phyloP scores from a whole-genome alignment of 1,140 invertebrate genomes.

The Steinernema feltiae region DNA sequence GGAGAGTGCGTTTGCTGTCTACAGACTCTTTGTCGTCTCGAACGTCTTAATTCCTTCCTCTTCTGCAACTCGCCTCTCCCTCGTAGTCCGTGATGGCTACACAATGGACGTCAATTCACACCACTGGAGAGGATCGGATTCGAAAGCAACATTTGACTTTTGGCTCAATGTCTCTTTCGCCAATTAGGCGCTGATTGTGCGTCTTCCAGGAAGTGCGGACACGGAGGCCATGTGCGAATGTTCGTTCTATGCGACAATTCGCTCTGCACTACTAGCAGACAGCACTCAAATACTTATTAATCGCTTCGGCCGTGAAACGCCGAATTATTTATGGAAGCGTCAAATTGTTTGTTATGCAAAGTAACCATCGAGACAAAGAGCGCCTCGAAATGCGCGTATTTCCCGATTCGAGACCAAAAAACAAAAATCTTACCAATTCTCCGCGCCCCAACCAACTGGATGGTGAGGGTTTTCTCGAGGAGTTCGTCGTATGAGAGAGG shows the following conservation, averaged over 20 bases:
- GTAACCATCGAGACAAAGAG: not conserved
- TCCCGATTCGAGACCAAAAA: not conserved
- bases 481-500: not conserved
- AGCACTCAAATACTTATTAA: not conserved
- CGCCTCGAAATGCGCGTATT: not conserved
- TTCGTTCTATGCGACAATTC: no score
- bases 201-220: not conserved
- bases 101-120: not conserved
- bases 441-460: not conserved
- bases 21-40: no score
- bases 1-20: no score
- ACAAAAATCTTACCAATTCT: not conserved
- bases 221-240: no score
- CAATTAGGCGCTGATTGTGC: conserved; percentile 5
- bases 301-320: not conserved
- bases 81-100: not conserved
- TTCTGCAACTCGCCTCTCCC: no score
- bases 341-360: conserved; percentile 2
- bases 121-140: not conserved
- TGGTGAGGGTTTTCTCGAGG: not conserved
- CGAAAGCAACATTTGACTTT: not conserved
- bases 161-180: not conserved
- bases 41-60: no score
- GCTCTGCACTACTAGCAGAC: no score
- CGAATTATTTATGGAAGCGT: not conserved